Conservation (phyloP, 2,113 vertebrate species). For the Psophia crepitans region DNA sequence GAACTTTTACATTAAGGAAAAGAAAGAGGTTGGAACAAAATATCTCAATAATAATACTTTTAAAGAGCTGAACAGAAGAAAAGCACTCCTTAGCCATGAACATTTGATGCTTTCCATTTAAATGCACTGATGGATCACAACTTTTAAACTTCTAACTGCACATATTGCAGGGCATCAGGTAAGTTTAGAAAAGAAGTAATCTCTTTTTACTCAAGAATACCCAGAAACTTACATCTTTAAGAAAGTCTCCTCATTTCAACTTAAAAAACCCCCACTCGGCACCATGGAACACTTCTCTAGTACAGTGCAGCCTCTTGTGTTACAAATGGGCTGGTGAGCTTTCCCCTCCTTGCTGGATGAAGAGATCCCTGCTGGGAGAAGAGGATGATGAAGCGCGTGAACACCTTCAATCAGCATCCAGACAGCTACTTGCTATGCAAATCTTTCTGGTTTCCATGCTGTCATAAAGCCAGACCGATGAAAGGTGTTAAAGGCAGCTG, state of each 20-base stretch:
- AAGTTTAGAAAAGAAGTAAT: neutral
- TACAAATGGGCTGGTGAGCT: neutral
- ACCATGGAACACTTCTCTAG: neutral
- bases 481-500: neutral
- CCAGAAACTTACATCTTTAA: neutral
- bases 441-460: neutral
- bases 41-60: neutral
- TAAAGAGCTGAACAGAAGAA: neutral
- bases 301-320: rapidly evolving
- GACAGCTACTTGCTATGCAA: neutral
- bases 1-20: neutral
- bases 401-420: neutral
- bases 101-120: neutral
- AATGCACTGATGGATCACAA: neutral
- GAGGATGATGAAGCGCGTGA: neutral
- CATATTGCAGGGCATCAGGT: neutral
- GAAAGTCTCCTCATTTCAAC: neutral
- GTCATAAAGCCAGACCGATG: neutral
- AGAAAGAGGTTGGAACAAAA: neutral
- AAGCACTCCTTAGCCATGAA: neutral
- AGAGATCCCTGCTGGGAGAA: neutral
- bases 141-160: neutral
- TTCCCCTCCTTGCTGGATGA: rapidly evolving
- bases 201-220: neutral
- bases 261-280: neutral